These are phyloP conservation scores for Caerostris extrusa DNA, from an alignment of 1,140 invertebrate genomes.

Conservation along the genomic window DNA sequence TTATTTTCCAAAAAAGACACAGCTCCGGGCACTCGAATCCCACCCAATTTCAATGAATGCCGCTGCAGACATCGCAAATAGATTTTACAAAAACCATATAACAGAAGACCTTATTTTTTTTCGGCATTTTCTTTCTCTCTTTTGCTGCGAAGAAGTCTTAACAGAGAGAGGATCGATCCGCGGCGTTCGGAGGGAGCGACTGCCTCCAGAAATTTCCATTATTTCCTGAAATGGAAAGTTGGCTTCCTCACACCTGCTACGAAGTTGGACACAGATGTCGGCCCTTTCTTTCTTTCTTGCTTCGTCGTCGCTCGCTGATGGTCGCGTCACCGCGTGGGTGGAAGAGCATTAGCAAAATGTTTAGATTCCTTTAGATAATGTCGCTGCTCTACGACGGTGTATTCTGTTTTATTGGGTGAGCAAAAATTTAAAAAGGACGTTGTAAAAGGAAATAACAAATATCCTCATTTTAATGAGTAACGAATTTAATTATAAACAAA, in stretches of 20 bases:
- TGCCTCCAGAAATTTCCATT: slow-evolving; percentile 57
- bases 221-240: slow-evolving; percentile 52
- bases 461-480: too few species aligned
- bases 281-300: not conserved
- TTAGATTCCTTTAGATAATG: too few species aligned
- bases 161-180: slow-evolving; percentile 1
- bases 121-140: not conserved
- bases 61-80: not conserved
- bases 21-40: slow-evolving; percentile 10
- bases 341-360: too few species aligned
- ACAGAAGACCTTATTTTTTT: not conserved
- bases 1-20: slow-evolving; percentile 1
- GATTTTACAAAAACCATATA: slow-evolving; percentile 54
- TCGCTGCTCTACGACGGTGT: too few species aligned
- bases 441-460: too few species aligned
- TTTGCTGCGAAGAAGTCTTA: not conserved
- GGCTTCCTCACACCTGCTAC: slow-evolving; percentile 46
- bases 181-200: not conserved
- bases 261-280: not conserved
- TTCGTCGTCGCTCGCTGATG: not conserved
- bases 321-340: not conserved
- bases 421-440: too few species aligned
- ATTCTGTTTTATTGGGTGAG: too few species aligned
- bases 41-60: slow-evolving; percentile 2
- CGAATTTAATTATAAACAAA: too few species aligned